Conservation (phyloP, 2,797 vertebrate genomes). For the Lerista edwardsae region DNA sequence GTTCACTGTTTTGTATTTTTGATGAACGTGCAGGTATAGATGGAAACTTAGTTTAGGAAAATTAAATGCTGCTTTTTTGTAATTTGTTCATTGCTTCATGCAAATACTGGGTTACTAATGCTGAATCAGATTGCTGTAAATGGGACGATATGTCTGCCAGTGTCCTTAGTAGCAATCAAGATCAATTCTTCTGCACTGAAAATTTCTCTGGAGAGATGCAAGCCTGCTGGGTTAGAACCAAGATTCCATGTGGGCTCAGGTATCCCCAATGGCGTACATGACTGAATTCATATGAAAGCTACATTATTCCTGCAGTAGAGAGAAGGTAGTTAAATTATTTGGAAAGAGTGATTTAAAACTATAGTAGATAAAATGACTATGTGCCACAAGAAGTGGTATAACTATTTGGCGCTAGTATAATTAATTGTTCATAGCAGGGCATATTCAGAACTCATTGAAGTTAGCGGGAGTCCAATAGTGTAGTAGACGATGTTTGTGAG, state of each 20-base stretch:
- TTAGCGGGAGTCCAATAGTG: constrained; percentile 7
- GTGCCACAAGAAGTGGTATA: constrained; percentile 34
- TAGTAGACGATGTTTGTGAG: too few species aligned
- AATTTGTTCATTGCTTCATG: constrained; percentile 87
- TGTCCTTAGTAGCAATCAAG: constrained; percentile 78
- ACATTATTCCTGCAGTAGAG: constrained; percentile 82
- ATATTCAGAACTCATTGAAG: constrained; percentile 16
- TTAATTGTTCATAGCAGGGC: constrained; percentile 18
- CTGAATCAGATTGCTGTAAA: constrained; percentile 84
- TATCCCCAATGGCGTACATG: constrained; percentile 76
- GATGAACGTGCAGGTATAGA: constrained; percentile 85
- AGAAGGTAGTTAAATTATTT: constrained; percentile 62
- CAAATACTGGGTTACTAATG: constrained; percentile 87
- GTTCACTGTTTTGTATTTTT: constrained; percentile 78
- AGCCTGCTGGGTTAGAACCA: constrained; percentile 79
- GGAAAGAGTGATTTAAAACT: constrained; percentile 26
- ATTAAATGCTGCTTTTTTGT: constrained; percentile 83
- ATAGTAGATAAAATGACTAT: constrained; percentile 24
- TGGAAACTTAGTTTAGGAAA: constrained; percentile 81
- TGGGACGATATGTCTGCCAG: constrained; percentile 81
- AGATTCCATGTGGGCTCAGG: constrained; percentile 76
- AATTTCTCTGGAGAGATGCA: constrained; percentile 77
- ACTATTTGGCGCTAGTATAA: background rate
- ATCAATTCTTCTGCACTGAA: constrained; percentile 77
- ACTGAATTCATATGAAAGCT: constrained; percentile 74